Evolutionary conservation across 1,140 invertebrate species (phyloP), one percentile per base, ranked within the genome.

Genomic region (Papilio glaucus): DNA sequence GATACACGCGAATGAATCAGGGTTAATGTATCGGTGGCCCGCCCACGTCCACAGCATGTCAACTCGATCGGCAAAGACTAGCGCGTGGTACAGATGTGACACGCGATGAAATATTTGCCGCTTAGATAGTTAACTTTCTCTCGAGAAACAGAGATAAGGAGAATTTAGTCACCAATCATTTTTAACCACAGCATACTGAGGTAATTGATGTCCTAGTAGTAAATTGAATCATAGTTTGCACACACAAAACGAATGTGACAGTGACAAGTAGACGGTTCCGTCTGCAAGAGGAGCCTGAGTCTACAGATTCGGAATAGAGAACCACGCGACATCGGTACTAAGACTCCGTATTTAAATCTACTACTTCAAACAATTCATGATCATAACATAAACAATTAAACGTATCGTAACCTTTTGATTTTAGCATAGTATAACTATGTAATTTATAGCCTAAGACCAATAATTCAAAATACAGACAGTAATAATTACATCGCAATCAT

Each of bases 401-500:
- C 13, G 18, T 18, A 68, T 45, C 39, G 65, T 21, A 39, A 39
- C 15, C n/a, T 49, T 26, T 45, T 68, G 41, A 42, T 68, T 45
- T 42, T 26, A 38, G 38, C 38, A 41, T 37, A 15, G 21, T 41
- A 21, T 33, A 37, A 53, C 24, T 18, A 21, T 15, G 45, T 68
- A 68, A 68, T 69, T 69, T 49, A 69, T 69, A n/a, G 42, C n/a
- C 15, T 49, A 15, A n/a, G 37, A 33, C 15, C 26, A 69, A 69
- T 69, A 69, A 18, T 69, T 69, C 67, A 69, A 53, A 7, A 37
- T 12, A 45, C 39, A 29, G 38, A 18, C n/a, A 29, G 7, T 39
- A 68, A 65, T 65, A 65, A 26, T 57, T 57, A 57, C 12, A 57
- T 24, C 49, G 49, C 49, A 57, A 57, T 57, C 49, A 57, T 57